Percentiles rank a stretch among this genome's conserved stretches.
Evolutionary conservation across 2,888 invertebrate genomes (phyloP).

Genomic region (Hypomecis atomaria): DNA sequence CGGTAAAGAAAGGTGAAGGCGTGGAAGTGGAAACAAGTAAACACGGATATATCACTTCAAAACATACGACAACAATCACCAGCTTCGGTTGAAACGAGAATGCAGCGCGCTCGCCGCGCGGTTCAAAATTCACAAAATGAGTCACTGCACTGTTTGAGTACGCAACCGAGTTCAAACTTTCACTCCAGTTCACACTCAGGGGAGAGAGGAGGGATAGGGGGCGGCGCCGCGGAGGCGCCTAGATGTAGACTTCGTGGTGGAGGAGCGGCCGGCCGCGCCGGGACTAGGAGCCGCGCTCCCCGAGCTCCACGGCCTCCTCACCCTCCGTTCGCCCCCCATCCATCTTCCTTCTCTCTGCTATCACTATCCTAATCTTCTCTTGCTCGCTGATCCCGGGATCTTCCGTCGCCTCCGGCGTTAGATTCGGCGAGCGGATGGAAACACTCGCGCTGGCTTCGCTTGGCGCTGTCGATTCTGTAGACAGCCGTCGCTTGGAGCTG

Average conservation of each 20-base stretch:
- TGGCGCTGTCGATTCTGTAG: constrained; percentile 64
- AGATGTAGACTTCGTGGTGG: constrained; percentile 82
- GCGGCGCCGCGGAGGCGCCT: constrained; percentile 52
- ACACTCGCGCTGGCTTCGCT: constrained; percentile 60
- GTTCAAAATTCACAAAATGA: constrained; percentile 42
- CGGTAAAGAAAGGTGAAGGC: constrained; percentile 57
- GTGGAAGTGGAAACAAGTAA: constrained; percentile 55
- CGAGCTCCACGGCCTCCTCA: constrained; percentile 72
- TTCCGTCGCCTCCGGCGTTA: constrained; percentile 51
- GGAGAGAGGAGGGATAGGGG: constrained; percentile 50
- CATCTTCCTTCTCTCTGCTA: constrained; percentile 85
- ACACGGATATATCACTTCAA: constrained; percentile 46
- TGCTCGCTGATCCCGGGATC: constrained; percentile 69
- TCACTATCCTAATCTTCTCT: constrained; percentile 86
- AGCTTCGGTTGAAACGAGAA: constrained; percentile 35
- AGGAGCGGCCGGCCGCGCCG: constrained; percentile 82
- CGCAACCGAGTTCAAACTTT: constrained; percentile 77
- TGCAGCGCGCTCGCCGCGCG: too few relatives aligned
- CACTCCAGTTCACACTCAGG: constrained; percentile 63
- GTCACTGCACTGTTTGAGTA: constrained; percentile 53
- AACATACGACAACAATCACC: constrained; percentile 55
- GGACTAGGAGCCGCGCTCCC: constrained; percentile 81
- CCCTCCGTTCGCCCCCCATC: constrained; percentile 74
- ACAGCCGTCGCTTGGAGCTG: constrained; percentile 61
- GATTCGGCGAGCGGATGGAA: constrained; percentile 53